Evolutionary conservation across 37 sponge, comb jelly and placozoan genomes (phyloP), one percentile per base, ranked within the genome.

Genomic region (Amphimedon queenslandica): DNA sequence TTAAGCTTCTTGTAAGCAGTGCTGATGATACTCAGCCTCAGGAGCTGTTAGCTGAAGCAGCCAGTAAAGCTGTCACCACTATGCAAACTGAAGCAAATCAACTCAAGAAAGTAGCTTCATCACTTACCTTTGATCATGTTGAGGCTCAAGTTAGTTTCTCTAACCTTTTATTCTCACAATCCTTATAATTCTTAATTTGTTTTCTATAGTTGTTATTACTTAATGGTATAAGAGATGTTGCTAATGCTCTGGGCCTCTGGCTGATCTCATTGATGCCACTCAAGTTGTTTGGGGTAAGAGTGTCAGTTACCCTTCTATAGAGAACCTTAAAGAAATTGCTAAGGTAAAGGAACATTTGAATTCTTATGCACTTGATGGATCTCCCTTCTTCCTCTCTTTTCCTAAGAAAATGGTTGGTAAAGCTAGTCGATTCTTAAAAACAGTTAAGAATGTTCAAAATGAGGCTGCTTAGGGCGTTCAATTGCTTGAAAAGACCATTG

Each of bases 171-270:
- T 47, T 47, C 8, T 47, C 53, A 47, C 13, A 8, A 47, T 47
- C 13, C 53, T 47, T 18, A 13, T 18, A 18, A 13, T 37, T 18
- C 32, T 72, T 56, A 4, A 32, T 31, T 37, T 40, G 55, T 64
- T 28, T 65, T 31, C 41, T 36, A 66, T 40, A 89, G 82, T 70
- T 90, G 24, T 69, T 94, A 38, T 68, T 94, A 63, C 77, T 97
- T 66, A 91, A 88, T 58, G 89, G 92, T 40, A 88, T 81, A 24
- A 90, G 83, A 71, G 98, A 97, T 83, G 99, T 98, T 55, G 99
- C 95, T 25, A 78, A 83, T 16, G 83, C 95, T 24, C 81, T 98
- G 67, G 70, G 73, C n/a, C n/a, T n/a, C n/a, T n/a, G n/a, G n/a
- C 68, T 4, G 69, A 77, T 71, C 82, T 98, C 40, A 83, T 98